Percentiles rank a stretch among this genome's conserved stretches.
Evolutionary conservation across 2,888 invertebrate genomes (phyloP).

Genomic region (Gandaritis pyraliata): DNA sequence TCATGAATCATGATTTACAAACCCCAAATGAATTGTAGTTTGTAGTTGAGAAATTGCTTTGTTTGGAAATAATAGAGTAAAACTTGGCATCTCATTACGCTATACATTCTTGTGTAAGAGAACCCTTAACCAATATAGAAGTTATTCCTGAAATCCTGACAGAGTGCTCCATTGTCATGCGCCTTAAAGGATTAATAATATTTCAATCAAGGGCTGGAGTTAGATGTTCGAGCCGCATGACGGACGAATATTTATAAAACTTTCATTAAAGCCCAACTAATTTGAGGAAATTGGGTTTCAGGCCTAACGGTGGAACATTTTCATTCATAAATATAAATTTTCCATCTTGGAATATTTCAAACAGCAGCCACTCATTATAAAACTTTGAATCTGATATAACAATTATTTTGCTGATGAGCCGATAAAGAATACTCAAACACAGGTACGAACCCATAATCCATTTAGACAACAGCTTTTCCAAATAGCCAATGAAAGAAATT

Average conservation of each 20-base stretch:
- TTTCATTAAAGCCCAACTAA: conserved; percentile 36
- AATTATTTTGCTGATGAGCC: not conserved
- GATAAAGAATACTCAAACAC: not conserved
- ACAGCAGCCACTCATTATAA: conserved; percentile 6
- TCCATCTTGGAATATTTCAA: conserved; percentile 7
- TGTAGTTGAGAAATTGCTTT: too few relatives aligned
- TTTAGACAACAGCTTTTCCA: conserved; percentile 10
- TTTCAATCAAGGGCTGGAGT: conserved; percentile 37
- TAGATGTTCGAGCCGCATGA: conserved; percentile 26
- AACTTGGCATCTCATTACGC: not conserved
- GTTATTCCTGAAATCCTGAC: conserved; percentile 3
- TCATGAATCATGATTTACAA: too few relatives aligned
- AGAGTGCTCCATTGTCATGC: conserved; percentile 32
- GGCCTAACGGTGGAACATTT: conserved; percentile 18
- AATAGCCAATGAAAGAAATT: conserved; percentile 33
- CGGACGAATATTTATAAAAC: conserved; percentile 33
- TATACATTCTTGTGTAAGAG: not conserved
- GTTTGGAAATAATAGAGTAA: too few relatives aligned
- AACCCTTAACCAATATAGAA: not conserved
- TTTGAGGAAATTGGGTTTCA: conserved; percentile 32
- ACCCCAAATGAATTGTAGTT: too few relatives aligned
- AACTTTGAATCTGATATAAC: not conserved
- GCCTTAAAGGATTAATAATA: conserved; percentile 38
- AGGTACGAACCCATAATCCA: not conserved
- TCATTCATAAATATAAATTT: conserved; percentile 17